phyloP scores from a whole-genome alignment of 2,797 vertebrate genomes.

The Chiroxiphia lanceolata region DNA sequence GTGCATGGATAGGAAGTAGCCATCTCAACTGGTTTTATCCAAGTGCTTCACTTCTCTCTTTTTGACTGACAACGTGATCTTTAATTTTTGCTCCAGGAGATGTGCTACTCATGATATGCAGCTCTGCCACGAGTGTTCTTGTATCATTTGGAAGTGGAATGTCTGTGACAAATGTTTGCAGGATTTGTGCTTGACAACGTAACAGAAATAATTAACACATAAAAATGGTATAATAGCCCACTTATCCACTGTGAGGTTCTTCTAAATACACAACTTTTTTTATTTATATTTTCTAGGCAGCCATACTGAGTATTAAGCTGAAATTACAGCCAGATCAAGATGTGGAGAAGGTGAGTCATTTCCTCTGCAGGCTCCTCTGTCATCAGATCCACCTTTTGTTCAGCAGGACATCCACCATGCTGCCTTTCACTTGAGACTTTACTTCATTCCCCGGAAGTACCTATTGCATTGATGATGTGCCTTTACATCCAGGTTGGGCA shows the following conservation, averaged over 20 bases:
- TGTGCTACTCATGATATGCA: background rate
- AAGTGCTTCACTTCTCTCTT: background rate
- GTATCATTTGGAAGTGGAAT: background rate
- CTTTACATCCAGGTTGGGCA: too few relatives aligned
- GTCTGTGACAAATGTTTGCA: background rate
- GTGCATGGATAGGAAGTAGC: background rate
- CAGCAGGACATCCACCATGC: background rate
- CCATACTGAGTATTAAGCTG: conserved; percentile 65
- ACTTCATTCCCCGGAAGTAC: background rate
- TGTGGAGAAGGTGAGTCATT: conserved; percentile 72
- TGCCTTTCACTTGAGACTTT: background rate
- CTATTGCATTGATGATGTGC: background rate
- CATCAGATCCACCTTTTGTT: conserved; percentile 8
- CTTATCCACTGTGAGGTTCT: background rate
- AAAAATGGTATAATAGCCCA: background rate
- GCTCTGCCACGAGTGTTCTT: background rate
- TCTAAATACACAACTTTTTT: background rate
- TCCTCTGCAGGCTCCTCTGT: background rate
- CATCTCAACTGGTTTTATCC: background rate
- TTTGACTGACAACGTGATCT: background rate
- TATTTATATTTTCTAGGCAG: conserved; percentile 60
- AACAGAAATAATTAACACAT: background rate
- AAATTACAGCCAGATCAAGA: conserved; percentile 69
- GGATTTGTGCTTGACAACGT: background rate
- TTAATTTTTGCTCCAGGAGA: background rate